phyloP scores from a whole-genome alignment of 2,797 vertebrate genomes.

The Synaphobranchus kaupii region DNA sequence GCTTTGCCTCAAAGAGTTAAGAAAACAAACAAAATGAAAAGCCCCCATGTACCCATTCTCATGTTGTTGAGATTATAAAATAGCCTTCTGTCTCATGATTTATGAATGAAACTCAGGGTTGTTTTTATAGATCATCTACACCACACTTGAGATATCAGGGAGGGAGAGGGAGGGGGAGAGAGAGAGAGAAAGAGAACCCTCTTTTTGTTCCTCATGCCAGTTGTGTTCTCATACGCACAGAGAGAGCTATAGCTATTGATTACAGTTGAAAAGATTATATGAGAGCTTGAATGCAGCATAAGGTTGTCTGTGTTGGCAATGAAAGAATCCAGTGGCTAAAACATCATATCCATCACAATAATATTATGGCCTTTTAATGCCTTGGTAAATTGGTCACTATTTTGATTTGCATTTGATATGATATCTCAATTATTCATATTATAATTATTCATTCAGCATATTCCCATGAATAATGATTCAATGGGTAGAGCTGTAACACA shows the following conservation, averaged over 20 bases:
- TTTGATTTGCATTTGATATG: background rate
- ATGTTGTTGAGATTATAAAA: constrained; percentile 7
- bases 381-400: background rate
- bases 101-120: constrained; percentile 63
- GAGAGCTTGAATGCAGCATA: constrained; percentile 23
- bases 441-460: too few species aligned
- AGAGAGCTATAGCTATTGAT: too few species aligned
- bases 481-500: background rate
- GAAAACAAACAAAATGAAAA: background rate
- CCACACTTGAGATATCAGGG: constrained; percentile 46
- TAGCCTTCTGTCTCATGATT: constrained; percentile 56
- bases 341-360: background rate
- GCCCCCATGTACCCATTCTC: constrained; percentile 6
- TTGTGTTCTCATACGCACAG: too few species aligned
- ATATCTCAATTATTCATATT: too few species aligned
- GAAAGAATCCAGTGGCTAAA: background rate
- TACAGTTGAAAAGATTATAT: constrained; percentile 51
- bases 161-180: background rate
- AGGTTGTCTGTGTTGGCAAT: background rate
- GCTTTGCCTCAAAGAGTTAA: background rate
- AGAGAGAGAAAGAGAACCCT: constrained; percentile 18
- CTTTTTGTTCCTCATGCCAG: too few species aligned
- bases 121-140: constrained; percentile 42
- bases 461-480: background rate
- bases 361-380: background rate